Evolutionary conservation across 92 coral and sea anemone species (phyloP).

Genomic region (Paramuricea clavata): DNA sequence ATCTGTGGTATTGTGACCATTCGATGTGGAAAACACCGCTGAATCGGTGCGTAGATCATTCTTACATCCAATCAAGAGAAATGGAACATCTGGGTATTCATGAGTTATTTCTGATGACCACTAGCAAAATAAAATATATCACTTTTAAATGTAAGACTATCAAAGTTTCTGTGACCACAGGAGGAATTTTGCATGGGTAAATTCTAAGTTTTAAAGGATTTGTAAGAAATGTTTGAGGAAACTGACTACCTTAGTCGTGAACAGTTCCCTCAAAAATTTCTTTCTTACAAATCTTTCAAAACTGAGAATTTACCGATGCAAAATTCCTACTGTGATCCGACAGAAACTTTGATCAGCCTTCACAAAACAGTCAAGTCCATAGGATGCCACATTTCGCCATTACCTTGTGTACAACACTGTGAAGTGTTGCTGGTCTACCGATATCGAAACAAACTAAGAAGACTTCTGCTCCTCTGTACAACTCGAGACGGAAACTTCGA

Average conservation of each 20-base stretch:
- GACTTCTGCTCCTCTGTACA: conserved; percentile 92
- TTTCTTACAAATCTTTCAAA: too few species aligned
- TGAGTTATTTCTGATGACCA: conserved; percentile 88
- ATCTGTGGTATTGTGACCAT: conserved; percentile 67
- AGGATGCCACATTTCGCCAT: neutral
- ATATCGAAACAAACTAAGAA: conserved; percentile 95
- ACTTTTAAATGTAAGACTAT: too few species aligned
- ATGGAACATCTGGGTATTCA: conserved; percentile 89
- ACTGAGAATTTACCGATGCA: too few species aligned
- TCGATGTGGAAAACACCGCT: conserved; percentile 76
- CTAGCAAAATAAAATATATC: conserved; percentile 47
- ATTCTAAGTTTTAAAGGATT: too few species aligned
- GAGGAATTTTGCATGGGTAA: too few species aligned
- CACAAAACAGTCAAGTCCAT: neutral
- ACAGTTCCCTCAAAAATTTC: too few species aligned
- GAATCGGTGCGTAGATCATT: conserved; percentile 93
- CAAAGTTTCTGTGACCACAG: too few species aligned
- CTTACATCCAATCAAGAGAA: conserved; percentile 95
- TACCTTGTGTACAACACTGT: conserved; percentile 82
- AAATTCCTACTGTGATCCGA: too few species aligned
- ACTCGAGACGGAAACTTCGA: conserved; percentile 85
- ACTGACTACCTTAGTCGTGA: too few species aligned
- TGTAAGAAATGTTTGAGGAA: too few species aligned
- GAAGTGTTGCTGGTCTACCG: conserved; percentile 87
- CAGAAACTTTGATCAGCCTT: too few species aligned